Evolutionary conservation across 2,888 invertebrate species (phyloP), one percentile per base, ranked within the genome.

Genomic region (Trissolcus japonicus): DNA sequence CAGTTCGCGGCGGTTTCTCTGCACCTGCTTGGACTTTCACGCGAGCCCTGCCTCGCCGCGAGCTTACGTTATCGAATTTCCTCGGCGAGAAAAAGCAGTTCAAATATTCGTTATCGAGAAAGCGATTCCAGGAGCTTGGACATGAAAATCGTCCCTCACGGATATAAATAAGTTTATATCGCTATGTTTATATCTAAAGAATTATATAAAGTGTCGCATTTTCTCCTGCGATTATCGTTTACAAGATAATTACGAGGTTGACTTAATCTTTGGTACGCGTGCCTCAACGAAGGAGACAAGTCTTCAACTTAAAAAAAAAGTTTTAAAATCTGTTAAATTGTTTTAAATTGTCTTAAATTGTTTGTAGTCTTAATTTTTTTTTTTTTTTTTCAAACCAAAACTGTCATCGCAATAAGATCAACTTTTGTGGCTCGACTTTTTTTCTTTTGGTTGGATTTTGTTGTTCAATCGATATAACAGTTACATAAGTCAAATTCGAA

Each of bases 161-260:
- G 13, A 53, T 57, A 16, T 35, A 14, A 60, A 73, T 65, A 65
- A 57, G 43, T 17, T 17, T 11, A 0, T 13, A 51, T 19, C 50
- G 25, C 25, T 25, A 6, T n/a, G n/a, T n/a, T n/a, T n/a, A n/a
- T n/a, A n/a, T n/a, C n/a, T n/a, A n/a, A 9, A 25, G 29, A 66
- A 67, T 74, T 74, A 67, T 62, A 53, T 67, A 67, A 74, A 67
- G 29, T 11, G 35, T 9, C 35, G 56, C 55, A 56, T 73, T 72
- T 73, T 73, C 73, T 73, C 62, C 60, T 55, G 41, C 60, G 65
- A 65, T 73, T 19, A 60, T 66, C 60, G 54, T 73, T 65, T 50
- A 63, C 72, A 21, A 48, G 72, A 65, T 73, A 60, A 59, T 72
- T 66, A 73, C 48, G 50, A 35, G 21, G 14, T 51, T 29, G 13